Evolutionary conservation across 2,888 invertebrate genomes (phyloP), one percentile per base, ranked within the genome.

Genomic region (Epirrita christyi): DNA sequence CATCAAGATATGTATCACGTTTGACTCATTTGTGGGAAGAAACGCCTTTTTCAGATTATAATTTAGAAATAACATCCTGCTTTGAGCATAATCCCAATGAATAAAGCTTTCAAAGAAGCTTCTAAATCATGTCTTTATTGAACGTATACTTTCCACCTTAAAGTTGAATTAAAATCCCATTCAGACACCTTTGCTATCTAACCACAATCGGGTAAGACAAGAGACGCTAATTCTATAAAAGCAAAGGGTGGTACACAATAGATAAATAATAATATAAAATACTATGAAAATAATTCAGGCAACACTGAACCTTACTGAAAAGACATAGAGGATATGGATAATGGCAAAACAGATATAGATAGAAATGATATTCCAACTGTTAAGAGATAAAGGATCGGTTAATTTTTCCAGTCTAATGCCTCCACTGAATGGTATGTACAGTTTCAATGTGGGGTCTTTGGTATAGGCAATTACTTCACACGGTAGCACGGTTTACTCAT

Each of bases 391-490:
- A 81, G 84, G 81, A 87, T 88, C 83, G 80, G 85, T 86, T 82
- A 83, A 85, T 88, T 86, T 88, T 90, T 86, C 83, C 86, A 81
- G 81, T 77, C 86, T 85, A 76, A 83, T 86, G 86, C 90, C 86
- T 89, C 71, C 67, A 68, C 68, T 88, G 81, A 86, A 89, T 88
- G 62, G 73, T 67, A 63, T 71, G 65, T 75, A 75, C 75, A 75
- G 78, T 75, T 77, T 76, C 77, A 77, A 81, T 76, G 11, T 49
- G 15, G 53, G 78, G 72, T 77, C 79, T 81, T 80, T 10, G 36
- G 14, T 76, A 74, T 59, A 38, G 21, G 34, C 36, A 15, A 52
- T 38, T 29, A 40, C 49, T 66, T 66, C 66, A 61, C 66, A 66
- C 66, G 66, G 46, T 55, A 36, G 13, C 42, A 44, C 38, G 27